These are phyloP conservation scores for Manis javanica DNA, from an alignment of 2,797 vertebrate species.

Conservation along the genomic window DNA sequence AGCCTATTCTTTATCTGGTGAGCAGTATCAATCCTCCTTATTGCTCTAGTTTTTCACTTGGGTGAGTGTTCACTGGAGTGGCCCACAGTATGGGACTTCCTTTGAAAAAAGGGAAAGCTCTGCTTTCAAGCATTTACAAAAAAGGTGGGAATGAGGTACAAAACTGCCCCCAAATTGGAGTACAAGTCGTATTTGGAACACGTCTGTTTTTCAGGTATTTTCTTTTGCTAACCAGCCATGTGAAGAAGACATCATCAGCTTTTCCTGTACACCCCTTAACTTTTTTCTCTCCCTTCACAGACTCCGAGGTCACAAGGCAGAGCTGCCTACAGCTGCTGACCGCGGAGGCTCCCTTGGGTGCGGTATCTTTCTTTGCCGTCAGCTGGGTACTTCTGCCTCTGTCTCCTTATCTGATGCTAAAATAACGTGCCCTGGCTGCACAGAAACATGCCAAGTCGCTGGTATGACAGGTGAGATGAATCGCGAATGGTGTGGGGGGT, in stretches of 20 bases:
- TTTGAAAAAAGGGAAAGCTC: background rate
- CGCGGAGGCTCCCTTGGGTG: slow-evolving; percentile 42
- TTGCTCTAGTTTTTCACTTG: background rate
- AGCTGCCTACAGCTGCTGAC: slow-evolving; percentile 81
- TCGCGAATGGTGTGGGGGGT: background rate
- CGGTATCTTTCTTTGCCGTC: slow-evolving; percentile 41
- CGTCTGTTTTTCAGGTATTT: background rate
- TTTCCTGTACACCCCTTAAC: background rate
- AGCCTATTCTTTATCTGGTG: background rate
- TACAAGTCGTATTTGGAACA: background rate
- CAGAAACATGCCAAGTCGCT: background rate
- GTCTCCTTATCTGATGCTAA: slow-evolving; percentile 58
- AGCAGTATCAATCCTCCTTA: background rate
- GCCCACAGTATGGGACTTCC: background rate
- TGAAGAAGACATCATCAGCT: background rate
- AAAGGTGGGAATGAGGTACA: background rate
- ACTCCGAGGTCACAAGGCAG: slow-evolving; percentile 77
- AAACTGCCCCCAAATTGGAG: background rate
- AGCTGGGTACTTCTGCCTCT: slow-evolving; percentile 76
- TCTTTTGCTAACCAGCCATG: background rate
- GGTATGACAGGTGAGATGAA: slow-evolving; percentile 74
- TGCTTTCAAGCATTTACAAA: background rate
- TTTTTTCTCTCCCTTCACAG: slow-evolving; percentile 69
- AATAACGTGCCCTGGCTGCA: slow-evolving; percentile 51
- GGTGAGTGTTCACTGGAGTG: background rate